These are phyloP conservation scores for Poeciliopsis gracilis DNA, from an alignment of 2,797 vertebrate genomes.

Conservation along the genomic window DNA sequence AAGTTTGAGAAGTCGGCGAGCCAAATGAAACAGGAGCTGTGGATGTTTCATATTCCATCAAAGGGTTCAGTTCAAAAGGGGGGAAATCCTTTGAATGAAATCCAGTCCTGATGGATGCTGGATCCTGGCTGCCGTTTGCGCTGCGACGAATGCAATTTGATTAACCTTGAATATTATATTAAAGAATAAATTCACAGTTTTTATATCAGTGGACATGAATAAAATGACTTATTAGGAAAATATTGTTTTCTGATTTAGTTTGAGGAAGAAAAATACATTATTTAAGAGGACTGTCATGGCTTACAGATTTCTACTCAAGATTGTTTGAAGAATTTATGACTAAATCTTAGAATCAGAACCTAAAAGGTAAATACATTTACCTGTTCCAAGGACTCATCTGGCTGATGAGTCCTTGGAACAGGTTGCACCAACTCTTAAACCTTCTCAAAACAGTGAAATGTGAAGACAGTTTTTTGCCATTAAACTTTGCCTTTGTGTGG, in stretches of 20 bases:
- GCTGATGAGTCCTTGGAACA: too few species aligned
- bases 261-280: not conserved
- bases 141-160: not conserved
- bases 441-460: too few species aligned
- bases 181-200: not conserved
- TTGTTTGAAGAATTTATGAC: too few species aligned
- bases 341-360: too few species aligned
- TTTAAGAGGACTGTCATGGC: not conserved
- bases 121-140: not conserved
- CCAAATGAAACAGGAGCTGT: not conserved
- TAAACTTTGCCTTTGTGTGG: too few species aligned
- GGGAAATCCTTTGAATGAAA: not conserved
- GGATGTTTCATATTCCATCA: not conserved
- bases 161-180: not conserved
- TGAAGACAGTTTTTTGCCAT: too few species aligned
- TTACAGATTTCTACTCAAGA: not conserved
- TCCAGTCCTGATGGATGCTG: not conserved
- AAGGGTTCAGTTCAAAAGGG: not conserved
- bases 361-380: too few species aligned
- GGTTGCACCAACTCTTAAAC: too few species aligned
- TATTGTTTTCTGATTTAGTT: not conserved
- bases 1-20: not conserved
- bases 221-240: not conserved
- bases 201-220: not conserved
- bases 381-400: too few species aligned